Evolutionary conservation across 2,113 vertebrate genomes (phyloP).

Genomic region (Mobula birostris): DNA sequence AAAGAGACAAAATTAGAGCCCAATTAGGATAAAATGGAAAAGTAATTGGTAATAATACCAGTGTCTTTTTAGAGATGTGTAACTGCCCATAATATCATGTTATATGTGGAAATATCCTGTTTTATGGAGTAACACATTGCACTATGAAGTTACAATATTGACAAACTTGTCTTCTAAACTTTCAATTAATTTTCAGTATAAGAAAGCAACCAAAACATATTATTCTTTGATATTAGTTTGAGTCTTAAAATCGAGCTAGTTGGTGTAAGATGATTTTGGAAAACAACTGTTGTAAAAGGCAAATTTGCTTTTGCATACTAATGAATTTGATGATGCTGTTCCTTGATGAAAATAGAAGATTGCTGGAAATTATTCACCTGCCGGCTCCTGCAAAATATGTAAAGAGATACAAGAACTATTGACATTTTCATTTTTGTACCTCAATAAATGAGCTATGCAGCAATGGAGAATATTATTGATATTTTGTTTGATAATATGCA

Average conservation of each 20-base stretch:
- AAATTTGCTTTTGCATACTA: not conserved
- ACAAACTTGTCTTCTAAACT: too few relatives aligned
- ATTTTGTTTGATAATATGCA: not conserved
- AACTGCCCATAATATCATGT: not conserved
- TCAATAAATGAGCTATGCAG: not conserved
- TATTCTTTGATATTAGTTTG: not conserved
- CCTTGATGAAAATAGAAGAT: not conserved
- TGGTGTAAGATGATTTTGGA: not conserved
- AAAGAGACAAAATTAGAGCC: not conserved
- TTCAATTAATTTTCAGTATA: too few relatives aligned
- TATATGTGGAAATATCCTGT: not conserved
- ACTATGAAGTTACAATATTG: not conserved
- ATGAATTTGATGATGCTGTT: not conserved
- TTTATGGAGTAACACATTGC: not conserved
- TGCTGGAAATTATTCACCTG: not conserved
- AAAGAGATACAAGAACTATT: not conserved
- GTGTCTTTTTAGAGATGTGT: not conserved
- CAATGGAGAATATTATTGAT: not conserved
- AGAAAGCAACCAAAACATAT: not conserved
- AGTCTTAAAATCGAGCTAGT: not conserved
- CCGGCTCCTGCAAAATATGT: not conserved
- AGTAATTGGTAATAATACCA: not conserved
- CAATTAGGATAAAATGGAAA: not conserved
- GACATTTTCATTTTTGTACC: not conserved
- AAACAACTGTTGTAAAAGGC: not conserved